Evolutionary conservation across 1,140 invertebrate species (phyloP), one percentile per base, ranked within the genome.

Genomic region (Polypedilum pembai): DNA sequence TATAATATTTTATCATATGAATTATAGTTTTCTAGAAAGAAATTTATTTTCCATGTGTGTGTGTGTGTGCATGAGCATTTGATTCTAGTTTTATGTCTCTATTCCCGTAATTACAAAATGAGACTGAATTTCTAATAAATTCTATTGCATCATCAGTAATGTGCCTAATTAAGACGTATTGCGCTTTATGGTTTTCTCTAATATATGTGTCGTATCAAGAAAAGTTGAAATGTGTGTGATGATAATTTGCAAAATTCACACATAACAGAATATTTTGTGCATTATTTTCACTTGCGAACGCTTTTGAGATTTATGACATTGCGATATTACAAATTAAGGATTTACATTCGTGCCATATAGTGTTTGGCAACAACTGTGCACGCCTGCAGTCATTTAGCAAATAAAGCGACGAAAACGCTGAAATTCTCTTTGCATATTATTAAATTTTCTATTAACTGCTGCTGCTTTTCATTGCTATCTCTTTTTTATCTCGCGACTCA

Each of bases 281-380:
- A 45, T 45, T 45, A 45, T 56, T 33, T 56, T 56, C 45, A 15
- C 3, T 56, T 56, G 45, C 1, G 45, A 56, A 56, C n/a, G 12
- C 12, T 56, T 56, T 56, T 15, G n/a, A 56, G 65, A 69, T 69
- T 69, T 69, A 69, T 69, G 17, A 20, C 65, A 69, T 18, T 69
- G 65, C 17, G 65, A 69, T 69, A 69, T 69, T 69, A 69, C 65
- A n/a, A 69, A 69, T 69, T 21, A 69, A 69, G 65, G 65, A 69
- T 69, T 69, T 21, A 69, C 65, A 69, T 69, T 69, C 20, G 45
- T 12, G 41, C n/a, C 12, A 56, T 56, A 56, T 12, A 56, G 8
- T 12, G 4, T 12, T n/a, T 56, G 65, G 20, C 65, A 69, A 69
- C 65, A 69, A 69, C 65, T 69, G 45, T 56, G 12, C n/a, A 56